Conservation (phyloP, 2,113 vertebrate species). For the Crocuta crocuta region DNA sequence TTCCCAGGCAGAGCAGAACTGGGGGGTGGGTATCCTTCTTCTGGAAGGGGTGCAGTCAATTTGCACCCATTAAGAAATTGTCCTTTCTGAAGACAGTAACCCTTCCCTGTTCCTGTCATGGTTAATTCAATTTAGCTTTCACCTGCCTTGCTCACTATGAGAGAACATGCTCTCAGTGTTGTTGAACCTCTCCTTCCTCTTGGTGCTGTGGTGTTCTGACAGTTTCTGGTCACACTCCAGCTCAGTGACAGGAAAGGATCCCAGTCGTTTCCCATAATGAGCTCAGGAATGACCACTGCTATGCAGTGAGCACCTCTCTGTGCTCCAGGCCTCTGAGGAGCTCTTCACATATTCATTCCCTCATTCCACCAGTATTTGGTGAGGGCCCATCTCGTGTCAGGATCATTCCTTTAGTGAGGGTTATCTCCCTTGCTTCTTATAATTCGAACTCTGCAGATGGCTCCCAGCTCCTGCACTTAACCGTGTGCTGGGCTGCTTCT, state of each 20-base stretch:
- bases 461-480: background rate
- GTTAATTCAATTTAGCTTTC: background rate
- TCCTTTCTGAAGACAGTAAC: background rate
- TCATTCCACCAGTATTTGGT: background rate
- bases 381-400: background rate
- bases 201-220: background rate
- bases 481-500: background rate
- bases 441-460: background rate
- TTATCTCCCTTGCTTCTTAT: background rate
- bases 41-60: background rate
- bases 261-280: background rate
- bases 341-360: background rate
- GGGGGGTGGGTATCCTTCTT: background rate
- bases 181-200: background rate
- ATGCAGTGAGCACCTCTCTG: accelerated
- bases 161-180: background rate
- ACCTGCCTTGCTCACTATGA: background rate
- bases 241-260: too few species aligned
- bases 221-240: background rate
- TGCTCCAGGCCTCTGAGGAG: background rate
- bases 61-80: background rate
- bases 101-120: background rate
- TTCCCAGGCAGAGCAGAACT: background rate
- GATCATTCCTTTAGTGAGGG: background rate
- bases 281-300: background rate